These are phyloP conservation scores for Dinocampus coccinellae DNA, from an alignment of 2,888 invertebrate genomes.

Conservation along the genomic window DNA sequence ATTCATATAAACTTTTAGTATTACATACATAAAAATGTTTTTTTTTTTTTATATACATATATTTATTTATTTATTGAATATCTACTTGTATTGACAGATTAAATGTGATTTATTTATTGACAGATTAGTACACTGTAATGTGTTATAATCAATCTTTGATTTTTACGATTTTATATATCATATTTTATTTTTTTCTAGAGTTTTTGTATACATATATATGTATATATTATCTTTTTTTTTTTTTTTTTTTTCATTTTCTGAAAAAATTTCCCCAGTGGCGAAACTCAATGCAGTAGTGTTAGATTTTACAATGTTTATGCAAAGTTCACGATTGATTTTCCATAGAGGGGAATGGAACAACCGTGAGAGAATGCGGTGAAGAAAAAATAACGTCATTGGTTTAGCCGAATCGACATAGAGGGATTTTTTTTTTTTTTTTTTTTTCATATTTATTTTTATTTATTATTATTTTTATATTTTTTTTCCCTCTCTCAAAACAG, in stretches of 20 bases:
- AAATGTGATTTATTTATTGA: not conserved
- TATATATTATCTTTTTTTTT: not conserved
- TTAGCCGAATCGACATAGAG: not conserved
- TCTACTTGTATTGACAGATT: no score
- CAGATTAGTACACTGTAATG: not conserved
- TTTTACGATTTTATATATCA: not conserved
- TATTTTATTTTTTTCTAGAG: no score
- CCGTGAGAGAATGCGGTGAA: not conserved
- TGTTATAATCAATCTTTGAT: not conserved
- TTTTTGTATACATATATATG: no score
- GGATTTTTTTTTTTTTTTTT: not conserved
- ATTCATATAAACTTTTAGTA: no score
- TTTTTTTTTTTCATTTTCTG: not conserved
- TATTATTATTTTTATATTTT: not conserved
- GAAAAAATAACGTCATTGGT: not conserved
- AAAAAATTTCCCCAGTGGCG: not conserved
- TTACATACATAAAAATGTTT: not conserved
- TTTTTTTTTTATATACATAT: not conserved
- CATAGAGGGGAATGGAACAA: not conserved
- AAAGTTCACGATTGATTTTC: conserved; percentile 2
- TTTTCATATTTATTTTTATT: not conserved
- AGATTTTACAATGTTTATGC: not conserved
- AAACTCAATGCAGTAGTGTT: not conserved
- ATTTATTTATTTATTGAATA: not conserved
- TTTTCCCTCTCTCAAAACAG: no score